Base-by-base conservation (phyloP, 2,113 vertebrate genomes). In the Charadrius vociferus region DNA sequence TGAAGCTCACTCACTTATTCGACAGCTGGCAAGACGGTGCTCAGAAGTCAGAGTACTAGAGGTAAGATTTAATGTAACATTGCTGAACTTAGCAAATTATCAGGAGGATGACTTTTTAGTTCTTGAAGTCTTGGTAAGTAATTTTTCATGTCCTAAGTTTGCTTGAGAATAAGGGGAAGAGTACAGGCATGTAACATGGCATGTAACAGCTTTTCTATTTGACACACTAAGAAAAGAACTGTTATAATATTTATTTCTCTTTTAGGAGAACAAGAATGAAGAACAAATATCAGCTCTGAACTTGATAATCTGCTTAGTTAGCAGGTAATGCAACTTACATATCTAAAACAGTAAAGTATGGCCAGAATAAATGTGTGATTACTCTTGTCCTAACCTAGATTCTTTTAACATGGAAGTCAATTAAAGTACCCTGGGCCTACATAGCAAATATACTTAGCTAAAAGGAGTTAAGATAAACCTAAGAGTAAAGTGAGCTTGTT, bases 291-390 rank as follows among this genome's bases (percentile, higher is more conserved):
- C 99, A 79, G 99, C 99, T 81, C 98, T 99, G 91, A 99, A 99
- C 96, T 97, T 99, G 93, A 98, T 99, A 75, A 99, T 99, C 96
- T 99, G 99, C 97, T 98, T 99, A 94, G 99, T 99, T 98, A 99
- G 99, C 97, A 99, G 99, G 99, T 99, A 98, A 89, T 62, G 45
- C 67, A 80, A 77, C 9, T 77, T 88, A 43, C 3, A 32, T 23
- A 75, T 23, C 43, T 47, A 59, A 78, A 86, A 10, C 14, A 90
- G 34, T 88, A 37, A 77, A 61, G 14, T 43, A 34, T 37, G 52
- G 52, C 68, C 14, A 53, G 36, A 66, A 37, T 45, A 86, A 86
- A 36, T 3, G 9, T 45, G 13, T 41, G 32, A 52, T 86, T 88
- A 63, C n/a, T 90, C 55, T 74, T 88, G 7, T 43, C 36, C 61